Base-by-base conservation (phyloP, 2,888 invertebrate species). In the Zhengitettix transpicula region DNA sequence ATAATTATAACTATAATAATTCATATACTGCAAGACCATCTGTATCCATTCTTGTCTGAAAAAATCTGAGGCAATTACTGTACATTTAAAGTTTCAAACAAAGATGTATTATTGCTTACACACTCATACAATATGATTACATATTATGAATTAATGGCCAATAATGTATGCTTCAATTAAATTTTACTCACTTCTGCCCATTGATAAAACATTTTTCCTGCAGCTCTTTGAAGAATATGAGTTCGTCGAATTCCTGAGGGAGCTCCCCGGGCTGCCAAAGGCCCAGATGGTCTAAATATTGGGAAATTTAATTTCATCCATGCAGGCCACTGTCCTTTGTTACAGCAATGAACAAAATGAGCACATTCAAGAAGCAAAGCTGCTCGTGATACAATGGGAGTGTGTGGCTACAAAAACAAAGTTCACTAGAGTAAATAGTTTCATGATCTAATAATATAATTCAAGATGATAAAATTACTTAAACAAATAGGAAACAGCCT, bases 271-370 rank as follows among this genome's bases (percentile, higher is more conserved):
- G 67, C 65, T 11, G 68, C 65, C 62, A 80, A 67, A 40, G 86
- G 82, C 44, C 85, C 85, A 1, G 84, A 84, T 0, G 84, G 83
- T 55, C 88, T 77, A 70, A 85, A 86, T 69, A 86, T 81, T 10
- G 86, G 83, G 63, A 85, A 77, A 69, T 87, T 89, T 10, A 91
- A 82, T 73, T 94, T 94, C 82, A 97, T 89, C 97, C 99, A 99
- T 59, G 87, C 83, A 0, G 99, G 98, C 99, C 99, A 99, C 67
- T 95, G 93, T 0, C 97, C 97, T 70, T 92, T 91, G 73, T 98
- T 99, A 73, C 99, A 99, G 65, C 92, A 85, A 70, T 98, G 96
- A 1, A 99, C 97, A 67, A 98, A 89, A 71, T 96, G 88, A 0
- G 96, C 89, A 72, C 97, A 97, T 74, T 99, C 99, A 62, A 99